Conservation (phyloP, 2,113 vertebrate species). For the Hoplias malabaricus region DNA sequence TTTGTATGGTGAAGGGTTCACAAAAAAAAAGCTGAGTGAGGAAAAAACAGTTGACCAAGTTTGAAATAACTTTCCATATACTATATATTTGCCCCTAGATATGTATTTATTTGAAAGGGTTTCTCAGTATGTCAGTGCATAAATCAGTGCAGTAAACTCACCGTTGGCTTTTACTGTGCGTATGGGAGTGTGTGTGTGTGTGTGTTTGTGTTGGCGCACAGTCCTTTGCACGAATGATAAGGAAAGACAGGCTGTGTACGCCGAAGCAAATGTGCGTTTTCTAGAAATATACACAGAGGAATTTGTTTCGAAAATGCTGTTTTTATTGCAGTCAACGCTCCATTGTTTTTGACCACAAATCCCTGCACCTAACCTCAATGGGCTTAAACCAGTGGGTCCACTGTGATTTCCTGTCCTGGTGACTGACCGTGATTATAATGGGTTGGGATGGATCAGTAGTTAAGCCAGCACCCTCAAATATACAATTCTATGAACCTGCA, state of each 20-base stretch:
- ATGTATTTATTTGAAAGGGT: background rate
- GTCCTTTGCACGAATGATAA: background rate
- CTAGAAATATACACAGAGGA: conserved; percentile 27
- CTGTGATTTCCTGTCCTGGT: conserved; percentile 57
- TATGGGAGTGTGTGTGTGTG: background rate
- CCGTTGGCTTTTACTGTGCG: background rate
- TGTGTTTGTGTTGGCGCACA: background rate
- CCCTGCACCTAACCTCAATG: conserved; percentile 61
- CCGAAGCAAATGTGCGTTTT: conserved; percentile 11
- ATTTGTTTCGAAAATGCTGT: conserved; percentile 58
- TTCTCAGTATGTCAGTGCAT: background rate
- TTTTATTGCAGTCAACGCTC: conserved; percentile 63
- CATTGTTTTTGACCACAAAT: conserved; percentile 69
- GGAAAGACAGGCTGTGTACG: conserved; percentile 4
- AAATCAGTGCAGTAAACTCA: background rate
- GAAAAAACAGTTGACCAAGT: background rate
- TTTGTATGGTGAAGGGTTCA: background rate
- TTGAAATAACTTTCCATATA: background rate
- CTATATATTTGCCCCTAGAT: background rate
- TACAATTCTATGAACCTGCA: background rate
- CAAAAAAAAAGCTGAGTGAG: background rate
- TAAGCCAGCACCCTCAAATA: conserved; percentile 45
- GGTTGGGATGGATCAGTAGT: conserved; percentile 63
- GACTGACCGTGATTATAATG: conserved; percentile 68
- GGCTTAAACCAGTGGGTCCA: conserved; percentile 50